Percentiles rank a stretch among this genome's conserved stretches.
phyloP scores from a whole-genome alignment of 1,140 invertebrate genomes.

The Zaprionus vittiger region DNA sequence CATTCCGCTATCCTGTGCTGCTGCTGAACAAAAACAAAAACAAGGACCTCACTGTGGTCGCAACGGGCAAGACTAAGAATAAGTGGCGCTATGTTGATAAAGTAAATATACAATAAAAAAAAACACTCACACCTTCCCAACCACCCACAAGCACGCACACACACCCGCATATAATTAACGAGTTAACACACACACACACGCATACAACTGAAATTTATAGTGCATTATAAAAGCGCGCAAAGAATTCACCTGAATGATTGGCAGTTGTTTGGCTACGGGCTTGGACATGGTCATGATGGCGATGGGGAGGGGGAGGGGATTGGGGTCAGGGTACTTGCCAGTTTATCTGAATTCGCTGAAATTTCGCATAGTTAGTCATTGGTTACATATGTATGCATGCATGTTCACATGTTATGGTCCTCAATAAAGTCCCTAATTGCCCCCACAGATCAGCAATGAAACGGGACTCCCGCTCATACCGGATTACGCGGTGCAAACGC shows the following conservation, averaged over 20 bases:
- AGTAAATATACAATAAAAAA: slow-evolving; percentile 73
- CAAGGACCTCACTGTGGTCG: slow-evolving; percentile 82
- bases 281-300: background rate
- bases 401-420: background rate
- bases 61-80: slow-evolving; percentile 82
- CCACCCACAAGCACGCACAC: slow-evolving; percentile 37
- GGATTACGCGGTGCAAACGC: slow-evolving; percentile 76
- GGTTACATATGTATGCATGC: background rate
- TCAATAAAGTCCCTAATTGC: background rate
- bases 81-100: slow-evolving; percentile 84
- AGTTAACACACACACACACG: slow-evolving; percentile 33
- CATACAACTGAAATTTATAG: slow-evolving; percentile 28
- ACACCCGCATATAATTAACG: slow-evolving; percentile 33
- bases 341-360: background rate
- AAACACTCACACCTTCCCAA: slow-evolving; percentile 2
- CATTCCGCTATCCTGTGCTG: slow-evolving; percentile 82
- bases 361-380: background rate
- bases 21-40: slow-evolving; percentile 81
- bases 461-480: slow-evolving; percentile 77
- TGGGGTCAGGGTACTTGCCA: background rate
- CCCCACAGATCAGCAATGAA: slow-evolving; percentile 78
- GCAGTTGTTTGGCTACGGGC: slow-evolving; percentile 35
- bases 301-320: background rate
- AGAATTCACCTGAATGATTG: slow-evolving; percentile 35
- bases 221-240: slow-evolving; percentile 25